A percentile compares a stretch with the other conserved stretches of the same genome.
These are phyloP conservation scores for Rostratula benghalensis DNA, from an alignment of 2,113 vertebrate genomes.

Conservation along the genomic window DNA sequence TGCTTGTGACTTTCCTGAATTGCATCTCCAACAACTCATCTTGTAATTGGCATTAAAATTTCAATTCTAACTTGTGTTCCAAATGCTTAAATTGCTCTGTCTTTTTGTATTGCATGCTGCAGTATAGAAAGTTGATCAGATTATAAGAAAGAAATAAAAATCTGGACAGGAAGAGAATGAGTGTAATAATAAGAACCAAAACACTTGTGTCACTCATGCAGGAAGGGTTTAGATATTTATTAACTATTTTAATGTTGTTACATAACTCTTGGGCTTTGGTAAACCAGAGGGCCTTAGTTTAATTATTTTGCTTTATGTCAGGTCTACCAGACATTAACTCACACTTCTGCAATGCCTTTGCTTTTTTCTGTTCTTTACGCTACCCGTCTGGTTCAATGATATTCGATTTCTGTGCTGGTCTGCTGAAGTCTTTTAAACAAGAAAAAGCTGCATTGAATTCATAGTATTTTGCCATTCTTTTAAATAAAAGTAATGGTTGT, in stretches of 20 bases:
- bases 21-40: not conserved
- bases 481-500: not conserved
- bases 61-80: not conserved
- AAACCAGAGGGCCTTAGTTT: not conserved
- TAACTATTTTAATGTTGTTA: not conserved
- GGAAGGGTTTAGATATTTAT: not conserved
- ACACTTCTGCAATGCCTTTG: not conserved
- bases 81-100: not conserved
- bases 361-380: not conserved
- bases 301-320: not conserved
- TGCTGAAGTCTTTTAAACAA: not conserved
- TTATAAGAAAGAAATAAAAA: not conserved
- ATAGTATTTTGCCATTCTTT: not conserved
- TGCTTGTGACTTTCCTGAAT: not conserved
- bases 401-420: not conserved
- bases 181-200: not conserved
- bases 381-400: not conserved
- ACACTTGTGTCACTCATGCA: not conserved
- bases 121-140: not conserved
- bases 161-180: not conserved
- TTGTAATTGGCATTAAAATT: not conserved
- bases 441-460: not conserved
- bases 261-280: not conserved
- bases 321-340: not conserved
- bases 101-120: not conserved